Conservation (phyloP, 2,113 vertebrate species). For the Myxocyprinus asiaticus region DNA sequence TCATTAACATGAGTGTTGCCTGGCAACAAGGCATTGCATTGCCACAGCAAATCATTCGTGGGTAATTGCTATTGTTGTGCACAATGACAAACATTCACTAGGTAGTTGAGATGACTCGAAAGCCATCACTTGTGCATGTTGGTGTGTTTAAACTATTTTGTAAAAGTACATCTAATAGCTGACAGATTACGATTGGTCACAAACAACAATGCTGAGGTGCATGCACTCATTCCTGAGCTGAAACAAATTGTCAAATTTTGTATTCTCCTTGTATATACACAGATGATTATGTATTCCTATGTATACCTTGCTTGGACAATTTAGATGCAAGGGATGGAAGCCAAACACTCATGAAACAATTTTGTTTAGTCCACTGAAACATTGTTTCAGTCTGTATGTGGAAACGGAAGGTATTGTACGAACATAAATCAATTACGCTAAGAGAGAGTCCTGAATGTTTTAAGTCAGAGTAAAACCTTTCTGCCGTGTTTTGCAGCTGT, state of each 20-base stretch:
- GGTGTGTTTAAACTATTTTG: neutral
- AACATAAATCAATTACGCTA: neutral
- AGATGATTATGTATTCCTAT: neutral
- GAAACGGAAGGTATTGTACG: neutral
- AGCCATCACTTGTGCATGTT: conserved; percentile 20
- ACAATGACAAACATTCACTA: conserved; percentile 62
- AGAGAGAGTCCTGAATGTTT: neutral
- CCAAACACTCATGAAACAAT: neutral
- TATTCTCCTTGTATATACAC: neutral
- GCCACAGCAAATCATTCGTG: conserved; percentile 66
- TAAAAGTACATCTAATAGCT: conserved; percentile 5
- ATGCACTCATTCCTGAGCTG: too few species aligned
- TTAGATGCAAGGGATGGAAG: neutral
- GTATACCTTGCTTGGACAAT: neutral
- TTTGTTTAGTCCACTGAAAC: conserved; percentile 1
- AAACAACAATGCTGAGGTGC: neutral
- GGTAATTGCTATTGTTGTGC: conserved; percentile 68
- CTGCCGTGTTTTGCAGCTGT: neutral
- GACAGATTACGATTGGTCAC: neutral
- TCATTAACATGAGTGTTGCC: conserved; percentile 67
- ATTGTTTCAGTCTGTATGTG: neutral
- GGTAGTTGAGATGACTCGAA: conserved; percentile 48
- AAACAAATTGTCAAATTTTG: neutral
- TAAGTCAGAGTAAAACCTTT: too few species aligned
- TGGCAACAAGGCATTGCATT: conserved; percentile 61